These are phyloP conservation scores for Rosalia funebris DNA, from an alignment of 2,888 invertebrate species.

Conservation along the genomic window DNA sequence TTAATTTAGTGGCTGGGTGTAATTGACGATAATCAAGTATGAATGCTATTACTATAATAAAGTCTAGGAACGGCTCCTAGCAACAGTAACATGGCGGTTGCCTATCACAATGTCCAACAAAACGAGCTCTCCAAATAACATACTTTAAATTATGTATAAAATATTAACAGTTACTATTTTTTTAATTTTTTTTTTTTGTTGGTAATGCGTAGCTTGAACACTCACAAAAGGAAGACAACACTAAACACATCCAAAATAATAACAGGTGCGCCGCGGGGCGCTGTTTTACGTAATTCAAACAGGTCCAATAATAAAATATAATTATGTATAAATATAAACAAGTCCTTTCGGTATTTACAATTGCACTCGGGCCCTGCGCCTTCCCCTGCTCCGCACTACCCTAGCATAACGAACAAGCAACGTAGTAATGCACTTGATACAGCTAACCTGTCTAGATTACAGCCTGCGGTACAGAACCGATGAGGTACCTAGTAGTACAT, in stretches of 20 bases:
- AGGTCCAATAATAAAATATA: slow-evolving; percentile 63
- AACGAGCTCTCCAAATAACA: slow-evolving; percentile 65
- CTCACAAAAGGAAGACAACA: slow-evolving; percentile 64
- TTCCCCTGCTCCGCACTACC: slow-evolving; percentile 58
- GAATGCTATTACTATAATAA: slow-evolving; percentile 59
- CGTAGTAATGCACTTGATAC: slow-evolving; percentile 65
- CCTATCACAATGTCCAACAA: slow-evolving; percentile 67
- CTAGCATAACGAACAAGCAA: slow-evolving; percentile 61
- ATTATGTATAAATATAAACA: slow-evolving; percentile 72
- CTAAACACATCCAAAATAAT: slow-evolving; percentile 57
- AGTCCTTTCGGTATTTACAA: slow-evolving; percentile 67
- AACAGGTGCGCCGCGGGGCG: slow-evolving; percentile 30
- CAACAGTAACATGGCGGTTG: slow-evolving; percentile 65
- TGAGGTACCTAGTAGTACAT: slow-evolving; percentile 67
- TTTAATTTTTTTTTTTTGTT: slow-evolving; percentile 53
- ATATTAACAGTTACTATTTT: slow-evolving; percentile 66
- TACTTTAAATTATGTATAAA: slow-evolving; percentile 67
- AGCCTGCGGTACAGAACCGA: slow-evolving; percentile 64
- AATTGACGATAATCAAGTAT: slow-evolving; percentile 66
- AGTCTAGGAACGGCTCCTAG: slow-evolving; percentile 63
- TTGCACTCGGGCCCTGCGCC: slow-evolving; percentile 63
- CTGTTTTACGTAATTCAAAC: slow-evolving; percentile 48
- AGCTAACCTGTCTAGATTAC: slow-evolving; percentile 66
- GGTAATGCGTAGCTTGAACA: slow-evolving; percentile 65
- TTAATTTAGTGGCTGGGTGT: slow-evolving; percentile 63